These are phyloP conservation scores for Sphecodes monilicornis DNA, from an alignment of 2,888 invertebrate species.

Conservation along the genomic window DNA sequence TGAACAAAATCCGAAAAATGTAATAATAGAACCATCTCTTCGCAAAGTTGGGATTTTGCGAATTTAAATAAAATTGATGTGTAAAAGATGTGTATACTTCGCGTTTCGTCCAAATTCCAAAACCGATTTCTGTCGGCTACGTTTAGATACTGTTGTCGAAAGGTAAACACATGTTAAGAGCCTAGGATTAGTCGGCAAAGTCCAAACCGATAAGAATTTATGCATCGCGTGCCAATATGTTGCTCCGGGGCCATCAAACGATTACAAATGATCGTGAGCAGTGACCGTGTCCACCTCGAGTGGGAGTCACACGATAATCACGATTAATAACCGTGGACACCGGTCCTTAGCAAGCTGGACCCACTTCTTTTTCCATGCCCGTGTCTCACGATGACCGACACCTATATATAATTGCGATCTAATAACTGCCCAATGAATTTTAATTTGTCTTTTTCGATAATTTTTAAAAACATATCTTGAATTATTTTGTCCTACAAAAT, in stretches of 20 bases:
- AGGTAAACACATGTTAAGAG: conserved; percentile 6
- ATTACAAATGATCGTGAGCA: neutral
- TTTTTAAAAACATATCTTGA: too few species aligned
- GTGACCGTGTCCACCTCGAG: neutral
- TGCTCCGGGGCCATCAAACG: neutral
- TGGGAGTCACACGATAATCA: conserved; percentile 1
- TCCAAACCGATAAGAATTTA: conserved; percentile 55
- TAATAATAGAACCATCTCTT: too few species aligned
- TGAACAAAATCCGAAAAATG: too few species aligned
- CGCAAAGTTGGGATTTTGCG: too few species aligned
- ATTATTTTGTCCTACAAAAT: too few species aligned
- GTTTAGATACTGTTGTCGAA: neutral
- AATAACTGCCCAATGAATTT: neutral
- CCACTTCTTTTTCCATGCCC: neutral
- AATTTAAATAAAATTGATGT: too few species aligned
- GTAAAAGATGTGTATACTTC: too few species aligned
- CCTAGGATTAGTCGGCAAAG: conserved; percentile 55
- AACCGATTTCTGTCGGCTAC: neutral
- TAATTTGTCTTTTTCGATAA: too few species aligned
- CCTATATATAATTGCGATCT: neutral
- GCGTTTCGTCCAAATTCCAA: too few species aligned
- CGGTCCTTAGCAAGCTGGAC: neutral
- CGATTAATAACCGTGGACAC: conserved; percentile 5
- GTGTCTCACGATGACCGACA: neutral
- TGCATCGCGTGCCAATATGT: conserved; percentile 5